Evolutionary conservation across 2,888 invertebrate species (phyloP), one percentile per base, ranked within the genome.

Genomic region (Dasysyrphus albostriatus): DNA sequence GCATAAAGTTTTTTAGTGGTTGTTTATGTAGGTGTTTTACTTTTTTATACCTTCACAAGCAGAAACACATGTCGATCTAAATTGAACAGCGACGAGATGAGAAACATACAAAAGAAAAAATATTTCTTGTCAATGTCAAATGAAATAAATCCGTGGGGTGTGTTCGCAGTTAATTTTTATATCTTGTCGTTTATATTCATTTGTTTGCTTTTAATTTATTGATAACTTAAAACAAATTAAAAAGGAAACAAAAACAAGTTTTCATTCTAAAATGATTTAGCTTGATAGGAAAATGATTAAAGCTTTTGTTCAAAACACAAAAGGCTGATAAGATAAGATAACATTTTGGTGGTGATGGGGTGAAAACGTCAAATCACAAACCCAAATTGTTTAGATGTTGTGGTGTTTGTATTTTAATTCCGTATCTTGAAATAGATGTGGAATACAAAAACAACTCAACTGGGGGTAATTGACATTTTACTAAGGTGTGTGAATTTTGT

Each of bases 41-140:
- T 67, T 39, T 54, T 29, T 6, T 6, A 8, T 37, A 10, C 12
- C 29, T n/a, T 29, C 5, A 19, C 39, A 54, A n/a, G 24, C n/a
- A 54, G 54, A n/a, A n/a, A n/a, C n/a, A 54, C 69, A 69, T 54
- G 19, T 54, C n/a, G 29, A 54, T 54, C 39, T 54, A 39, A 51
- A 54, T 69, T 14, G 16, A 39, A 54, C 5, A 10, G 29, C 39
- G 24, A 54, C 34, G 10, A 54, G n/a, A n/a, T 29, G 1, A 24
- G 16, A 65, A 19, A 5, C n/a, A 51, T 19, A 5, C 1, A 65
- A 65, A 16, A 32, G 7, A 37, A 14, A 14, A 5, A 16, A 32
- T 7, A n/a, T 10, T 39, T 8, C 9, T 32, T 54, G 5, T 39
- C 34, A 69, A 54, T 69, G 39, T 29, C 51, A 69, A 54, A 54